Percentiles rank a stretch among this genome's conserved stretches.
Evolutionary conservation across 2,113 vertebrate species (phyloP).

Genomic region (Zeus faber): DNA sequence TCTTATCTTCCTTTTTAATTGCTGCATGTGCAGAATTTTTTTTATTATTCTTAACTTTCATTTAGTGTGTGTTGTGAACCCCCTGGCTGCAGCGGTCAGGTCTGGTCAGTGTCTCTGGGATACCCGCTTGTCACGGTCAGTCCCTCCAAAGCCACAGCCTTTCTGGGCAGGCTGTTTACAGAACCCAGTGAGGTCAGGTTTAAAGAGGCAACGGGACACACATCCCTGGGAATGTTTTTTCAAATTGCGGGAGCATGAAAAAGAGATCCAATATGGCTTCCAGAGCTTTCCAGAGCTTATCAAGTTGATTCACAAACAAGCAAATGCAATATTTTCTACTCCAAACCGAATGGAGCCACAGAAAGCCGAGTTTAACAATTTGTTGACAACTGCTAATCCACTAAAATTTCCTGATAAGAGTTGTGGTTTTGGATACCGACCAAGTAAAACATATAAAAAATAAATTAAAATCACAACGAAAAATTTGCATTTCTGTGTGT

Average conservation of each 20-base stretch:
- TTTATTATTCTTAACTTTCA: not conserved
- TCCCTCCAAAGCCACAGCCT: slow-evolving; percentile 2
- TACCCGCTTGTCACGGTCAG: slow-evolving; percentile 21
- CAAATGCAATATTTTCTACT: not conserved
- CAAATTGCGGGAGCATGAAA: not conserved
- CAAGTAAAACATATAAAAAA: not conserved
- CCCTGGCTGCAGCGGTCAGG: slow-evolving; percentile 8
- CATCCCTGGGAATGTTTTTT: slow-evolving; percentile 42
- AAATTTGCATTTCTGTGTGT: too few relatives aligned
- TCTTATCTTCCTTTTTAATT: not conserved
- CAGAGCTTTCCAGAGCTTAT: slow-evolving; percentile 4
- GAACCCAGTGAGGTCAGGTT: slow-evolving; percentile 31
- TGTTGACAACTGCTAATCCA: not conserved
- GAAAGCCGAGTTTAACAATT: not conserved
- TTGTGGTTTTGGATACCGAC: not conserved
- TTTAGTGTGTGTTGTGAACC: not conserved
- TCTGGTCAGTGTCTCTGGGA: slow-evolving; percentile 30
- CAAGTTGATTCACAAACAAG: slow-evolving; percentile 9
- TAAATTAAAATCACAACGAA: not conserved
- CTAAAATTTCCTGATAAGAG: not conserved
- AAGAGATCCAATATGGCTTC: not conserved
- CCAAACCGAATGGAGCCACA: not conserved
- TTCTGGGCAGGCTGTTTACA: slow-evolving; percentile 28
- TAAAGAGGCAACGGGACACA: slow-evolving; percentile 16
- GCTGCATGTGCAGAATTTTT: not conserved